Conservation (phyloP, 2,113 vertebrate genomes). For the Nicator chloris region DNA sequence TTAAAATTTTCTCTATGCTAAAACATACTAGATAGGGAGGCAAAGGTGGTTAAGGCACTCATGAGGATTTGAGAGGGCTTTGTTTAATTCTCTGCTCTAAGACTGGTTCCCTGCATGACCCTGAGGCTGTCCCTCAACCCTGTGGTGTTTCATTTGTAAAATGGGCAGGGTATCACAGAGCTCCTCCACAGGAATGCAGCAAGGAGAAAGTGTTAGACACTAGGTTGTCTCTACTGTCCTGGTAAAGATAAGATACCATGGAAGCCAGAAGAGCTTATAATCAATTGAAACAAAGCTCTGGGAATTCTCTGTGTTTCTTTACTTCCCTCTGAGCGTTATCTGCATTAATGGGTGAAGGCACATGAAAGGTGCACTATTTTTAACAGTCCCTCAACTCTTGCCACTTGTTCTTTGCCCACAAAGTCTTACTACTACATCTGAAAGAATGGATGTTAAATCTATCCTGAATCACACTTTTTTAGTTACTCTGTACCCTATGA, state of each 20-base stretch:
- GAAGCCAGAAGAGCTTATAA: not conserved
- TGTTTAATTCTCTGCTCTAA: not conserved
- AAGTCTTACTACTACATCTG: not conserved
- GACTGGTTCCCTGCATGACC: not conserved
- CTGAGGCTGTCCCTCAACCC: slow-evolving; percentile 15
- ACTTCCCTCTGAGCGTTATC: not conserved
- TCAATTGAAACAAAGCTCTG: not conserved
- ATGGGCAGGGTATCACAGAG: not conserved
- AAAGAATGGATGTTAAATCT: not conserved
- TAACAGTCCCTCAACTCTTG: not conserved
- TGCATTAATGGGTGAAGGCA: not conserved
- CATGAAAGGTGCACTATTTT: not conserved
- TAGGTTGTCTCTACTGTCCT: slow-evolving; percentile 3
- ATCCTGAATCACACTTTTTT: not conserved
- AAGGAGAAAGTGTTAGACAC: slow-evolving; percentile 28
- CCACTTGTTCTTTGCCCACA: not conserved
- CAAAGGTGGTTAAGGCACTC: not conserved
- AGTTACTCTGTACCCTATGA: not conserved
- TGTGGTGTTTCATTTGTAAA: slow-evolving; percentile 50
- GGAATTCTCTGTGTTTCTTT: not conserved
- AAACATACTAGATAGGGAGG: not conserved
- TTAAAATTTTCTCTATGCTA: not conserved
- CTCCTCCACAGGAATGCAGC: slow-evolving; percentile 15
- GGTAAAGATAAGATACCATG: slow-evolving; percentile 30
- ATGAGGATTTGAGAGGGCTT: not conserved